phyloP scores from a whole-genome alignment of 1,140 invertebrate species.

The Drosophila yakuba region DNA sequence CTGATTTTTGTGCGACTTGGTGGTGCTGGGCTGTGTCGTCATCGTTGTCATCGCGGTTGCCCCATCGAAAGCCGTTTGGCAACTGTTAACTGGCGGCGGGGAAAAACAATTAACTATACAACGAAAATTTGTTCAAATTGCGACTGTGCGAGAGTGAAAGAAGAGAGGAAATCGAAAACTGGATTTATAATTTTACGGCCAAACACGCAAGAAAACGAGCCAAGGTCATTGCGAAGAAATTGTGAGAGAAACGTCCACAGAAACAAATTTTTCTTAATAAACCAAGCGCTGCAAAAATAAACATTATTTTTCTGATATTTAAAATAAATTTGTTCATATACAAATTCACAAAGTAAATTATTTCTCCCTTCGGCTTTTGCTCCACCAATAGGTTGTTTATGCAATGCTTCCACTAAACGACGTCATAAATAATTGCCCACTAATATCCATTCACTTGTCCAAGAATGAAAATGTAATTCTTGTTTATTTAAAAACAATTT shows the following conservation, averaged over 20 bases:
- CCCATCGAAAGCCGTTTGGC: conserved; percentile 73
- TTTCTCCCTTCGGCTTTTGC: too few relatives aligned
- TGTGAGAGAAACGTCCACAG: conserved; percentile 51
- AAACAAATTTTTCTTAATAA: conserved; percentile 4
- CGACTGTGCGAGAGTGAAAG: conserved; percentile 67
- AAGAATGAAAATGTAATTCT: too few relatives aligned
- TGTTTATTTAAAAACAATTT: too few relatives aligned
- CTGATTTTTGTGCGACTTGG: background rate
- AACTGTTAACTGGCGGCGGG: conserved; percentile 50
- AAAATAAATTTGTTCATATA: too few relatives aligned
- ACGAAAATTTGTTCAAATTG: conserved; percentile 79
- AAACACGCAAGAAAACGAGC: conserved; percentile 78
- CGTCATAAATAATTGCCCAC: too few relatives aligned
- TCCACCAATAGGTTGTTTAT: too few relatives aligned
- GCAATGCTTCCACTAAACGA: too few relatives aligned
- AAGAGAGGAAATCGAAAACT: conserved; percentile 74
- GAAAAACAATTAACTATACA: conserved; percentile 73
- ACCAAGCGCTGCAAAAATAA: background rate
- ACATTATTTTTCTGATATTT: too few relatives aligned
- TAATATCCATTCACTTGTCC: too few relatives aligned
- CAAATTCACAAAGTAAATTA: too few relatives aligned
- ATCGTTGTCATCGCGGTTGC: conserved; percentile 57
- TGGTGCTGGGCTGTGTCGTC: conserved; percentile 44
- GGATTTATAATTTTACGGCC: conserved; percentile 72
- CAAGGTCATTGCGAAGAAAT: conserved; percentile 81